These are phyloP conservation scores for Heliconius congener DNA, from an alignment of 1,140 invertebrate genomes.

Conservation along the genomic window DNA sequence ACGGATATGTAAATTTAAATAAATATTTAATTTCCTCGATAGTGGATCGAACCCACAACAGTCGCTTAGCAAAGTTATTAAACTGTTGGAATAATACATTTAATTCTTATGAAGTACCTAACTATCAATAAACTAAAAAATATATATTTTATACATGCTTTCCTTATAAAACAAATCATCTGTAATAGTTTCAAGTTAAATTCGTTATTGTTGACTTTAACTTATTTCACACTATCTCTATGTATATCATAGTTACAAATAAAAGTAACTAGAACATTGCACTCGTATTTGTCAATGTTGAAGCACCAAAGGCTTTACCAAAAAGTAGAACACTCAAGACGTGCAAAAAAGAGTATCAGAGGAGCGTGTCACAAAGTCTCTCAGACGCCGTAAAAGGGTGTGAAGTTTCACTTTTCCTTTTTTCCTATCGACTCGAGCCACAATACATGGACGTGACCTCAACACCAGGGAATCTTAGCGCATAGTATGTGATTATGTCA, in stretches of 20 bases:
- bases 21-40: no score
- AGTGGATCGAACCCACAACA: no score
- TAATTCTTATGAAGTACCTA: no score
- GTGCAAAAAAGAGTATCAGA: slow-evolving; percentile 26
- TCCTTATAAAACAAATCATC: no score
- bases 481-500: slow-evolving; percentile 25
- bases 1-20: no score
- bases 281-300: slow-evolving; percentile 13
- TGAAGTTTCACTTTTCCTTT: slow-evolving; percentile 35
- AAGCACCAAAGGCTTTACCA: slow-evolving; percentile 18
- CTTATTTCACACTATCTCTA: neutral
- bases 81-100: no score
- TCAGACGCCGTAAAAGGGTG: slow-evolving; percentile 20
- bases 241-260: neutral
- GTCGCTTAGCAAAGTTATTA: no score
- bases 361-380: slow-evolving; percentile 23
- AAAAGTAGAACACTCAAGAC: slow-evolving; percentile 29
- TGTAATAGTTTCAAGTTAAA: no score
- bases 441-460: slow-evolving; percentile 39
- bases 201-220: no score
- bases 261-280: slow-evolving; percentile 15
- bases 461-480: slow-evolving; percentile 3
- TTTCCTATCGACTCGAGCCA: slow-evolving; percentile 28
- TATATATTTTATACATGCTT: no score
- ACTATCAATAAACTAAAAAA: no score